phyloP scores from a whole-genome alignment of 2,888 invertebrate species.

The Cryptosula pallasiana region DNA sequence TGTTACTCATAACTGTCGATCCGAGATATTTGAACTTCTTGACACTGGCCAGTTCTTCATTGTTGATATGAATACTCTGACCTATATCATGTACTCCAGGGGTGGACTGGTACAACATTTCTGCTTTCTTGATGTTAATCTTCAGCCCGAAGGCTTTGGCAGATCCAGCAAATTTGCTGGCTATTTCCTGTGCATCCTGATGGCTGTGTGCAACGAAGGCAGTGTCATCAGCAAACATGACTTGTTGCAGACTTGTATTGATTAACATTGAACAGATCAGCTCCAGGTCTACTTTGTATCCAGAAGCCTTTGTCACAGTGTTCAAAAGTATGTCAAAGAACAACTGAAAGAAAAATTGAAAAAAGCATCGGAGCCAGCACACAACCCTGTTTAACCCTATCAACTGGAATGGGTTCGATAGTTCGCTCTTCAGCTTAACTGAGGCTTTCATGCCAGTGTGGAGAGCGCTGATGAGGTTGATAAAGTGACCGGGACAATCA shows the following conservation, averaged over 20 bases:
- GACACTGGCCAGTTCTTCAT: too few species aligned
- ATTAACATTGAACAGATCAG: neutral
- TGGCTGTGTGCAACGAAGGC: slow-evolving; percentile 1
- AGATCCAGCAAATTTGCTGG: slow-evolving; percentile 11
- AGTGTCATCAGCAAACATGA: neutral
- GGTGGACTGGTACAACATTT: neutral
- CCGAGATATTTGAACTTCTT: too few species aligned
- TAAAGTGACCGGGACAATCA: neutral
- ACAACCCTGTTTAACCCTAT: neutral
- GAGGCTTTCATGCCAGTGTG: slow-evolving; percentile 17
- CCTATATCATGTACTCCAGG: neutral
- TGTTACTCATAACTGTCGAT: too few species aligned
- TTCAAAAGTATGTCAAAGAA: too few species aligned
- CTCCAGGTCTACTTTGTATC: slow-evolving; percentile 1
- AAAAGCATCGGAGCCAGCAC: neutral
- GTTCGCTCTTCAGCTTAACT: neutral
- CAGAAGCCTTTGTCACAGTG: neutral
- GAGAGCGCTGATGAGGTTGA: neutral
- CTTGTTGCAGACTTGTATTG: slow-evolving; percentile 10
- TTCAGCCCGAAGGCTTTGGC: neutral
- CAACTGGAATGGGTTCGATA: neutral
- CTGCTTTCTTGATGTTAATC: neutral
- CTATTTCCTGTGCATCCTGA: slow-evolving; percentile 3
- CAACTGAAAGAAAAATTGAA: neutral
- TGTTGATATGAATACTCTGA: neutral